These are phyloP conservation scores for Heliothis virescens DNA, from an alignment of 1,140 invertebrate genomes.

Conservation along the genomic window DNA sequence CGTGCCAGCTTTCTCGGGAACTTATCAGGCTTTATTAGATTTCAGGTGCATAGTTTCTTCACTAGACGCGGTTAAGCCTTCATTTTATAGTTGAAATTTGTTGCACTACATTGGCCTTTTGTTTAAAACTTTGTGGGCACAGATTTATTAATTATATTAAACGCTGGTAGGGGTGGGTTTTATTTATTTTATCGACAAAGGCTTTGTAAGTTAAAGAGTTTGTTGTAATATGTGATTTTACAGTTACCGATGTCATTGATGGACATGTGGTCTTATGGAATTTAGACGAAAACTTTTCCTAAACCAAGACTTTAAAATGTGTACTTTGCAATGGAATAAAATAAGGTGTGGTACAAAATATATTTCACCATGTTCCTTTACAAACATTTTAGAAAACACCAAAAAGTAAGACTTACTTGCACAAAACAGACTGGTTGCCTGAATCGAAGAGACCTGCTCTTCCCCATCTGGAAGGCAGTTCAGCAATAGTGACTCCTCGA, in stretches of 20 bases:
- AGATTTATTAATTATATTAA: slow-evolving; percentile 36
- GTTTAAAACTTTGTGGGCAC: slow-evolving; percentile 44
- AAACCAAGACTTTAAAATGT: no score
- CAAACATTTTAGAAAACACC: neutral
- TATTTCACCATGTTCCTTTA: no score
- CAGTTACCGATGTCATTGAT: no score
- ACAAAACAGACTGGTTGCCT: slow-evolving; percentile 74
- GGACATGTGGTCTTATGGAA: no score
- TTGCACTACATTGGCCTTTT: slow-evolving; percentile 48
- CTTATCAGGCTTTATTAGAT: slow-evolving; percentile 76
- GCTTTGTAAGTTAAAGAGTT: neutral
- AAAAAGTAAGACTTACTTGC: slow-evolving; percentile 76
- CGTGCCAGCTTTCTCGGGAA: slow-evolving; percentile 72
- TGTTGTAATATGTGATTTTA: no score
- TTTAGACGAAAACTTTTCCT: no score
- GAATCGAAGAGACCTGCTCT: slow-evolving; percentile 76
- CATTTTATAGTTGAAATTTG: slow-evolving; percentile 52
- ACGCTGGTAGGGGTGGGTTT: slow-evolving; percentile 15
- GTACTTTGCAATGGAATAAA: no score
- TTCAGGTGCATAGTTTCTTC: slow-evolving; percentile 69
- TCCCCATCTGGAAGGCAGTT: slow-evolving; percentile 79
- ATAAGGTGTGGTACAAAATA: no score
- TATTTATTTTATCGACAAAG: neutral
- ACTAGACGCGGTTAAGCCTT: slow-evolving; percentile 57
- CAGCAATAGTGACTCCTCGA: slow-evolving; percentile 73